A percentile compares a stretch with the other conserved stretches of the same genome.
Evolutionary conservation across 1,140 invertebrate species (phyloP).

Genomic region (Prorops nasuta): DNA sequence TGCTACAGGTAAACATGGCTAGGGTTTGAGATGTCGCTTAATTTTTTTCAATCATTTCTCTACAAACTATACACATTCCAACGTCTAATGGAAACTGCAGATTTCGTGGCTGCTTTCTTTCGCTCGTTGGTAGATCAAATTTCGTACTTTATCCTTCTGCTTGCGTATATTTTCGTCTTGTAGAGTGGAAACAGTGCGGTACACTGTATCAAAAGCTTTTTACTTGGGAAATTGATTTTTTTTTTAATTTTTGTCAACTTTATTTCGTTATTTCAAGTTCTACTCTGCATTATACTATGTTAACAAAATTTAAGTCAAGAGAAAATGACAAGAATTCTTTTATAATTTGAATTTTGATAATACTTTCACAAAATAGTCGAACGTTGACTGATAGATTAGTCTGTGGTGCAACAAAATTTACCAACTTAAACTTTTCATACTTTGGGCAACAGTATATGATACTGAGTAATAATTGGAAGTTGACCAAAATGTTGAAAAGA

Average conservation of each 20-base stretch:
- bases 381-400: too few relatives aligned
- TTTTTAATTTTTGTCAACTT: not conserved
- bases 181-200: slow-evolving; percentile 48
- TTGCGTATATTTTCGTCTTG: slow-evolving; percentile 25
- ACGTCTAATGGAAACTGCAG: slow-evolving; percentile 38
- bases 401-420: too few relatives aligned
- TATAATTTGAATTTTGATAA: not conserved
- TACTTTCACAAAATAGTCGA: too few relatives aligned
- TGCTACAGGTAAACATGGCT: slow-evolving; percentile 49
- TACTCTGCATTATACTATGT: not conserved
- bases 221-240: not conserved
- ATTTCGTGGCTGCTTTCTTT: slow-evolving; percentile 26
- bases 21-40: not conserved
- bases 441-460: too few relatives aligned
- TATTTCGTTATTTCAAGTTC: not conserved
- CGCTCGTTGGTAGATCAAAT: slow-evolving; percentile 47
- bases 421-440: too few relatives aligned
- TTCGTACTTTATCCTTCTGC: slow-evolving; percentile 47
- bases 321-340: not conserved
- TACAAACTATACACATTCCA: slow-evolving; percentile 22
- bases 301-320: too few relatives aligned
- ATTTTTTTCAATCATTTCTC: not conserved
- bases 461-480: too few relatives aligned
- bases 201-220: slow-evolving; percentile 21
- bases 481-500: too few relatives aligned